phyloP scores from a whole-genome alignment of 2,113 vertebrate species.

The Steatornis caripensis region DNA sequence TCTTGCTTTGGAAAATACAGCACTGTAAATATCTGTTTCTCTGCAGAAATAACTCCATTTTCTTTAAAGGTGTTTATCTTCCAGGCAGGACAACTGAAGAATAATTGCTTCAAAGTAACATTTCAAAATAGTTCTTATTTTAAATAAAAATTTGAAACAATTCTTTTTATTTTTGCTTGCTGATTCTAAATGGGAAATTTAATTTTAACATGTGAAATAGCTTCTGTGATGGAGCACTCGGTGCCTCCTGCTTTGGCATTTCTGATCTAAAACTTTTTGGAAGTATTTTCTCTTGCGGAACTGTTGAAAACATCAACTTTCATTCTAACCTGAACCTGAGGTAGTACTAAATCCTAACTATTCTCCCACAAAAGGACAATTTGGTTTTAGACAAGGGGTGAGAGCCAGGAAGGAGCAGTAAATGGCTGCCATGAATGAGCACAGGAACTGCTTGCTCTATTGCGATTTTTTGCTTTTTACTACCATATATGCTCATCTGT shows the following conservation, averaged over 20 bases:
- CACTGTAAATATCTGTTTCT: not conserved
- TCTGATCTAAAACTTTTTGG: not conserved
- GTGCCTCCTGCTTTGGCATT: not conserved
- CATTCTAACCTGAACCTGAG: not conserved
- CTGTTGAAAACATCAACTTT: not conserved
- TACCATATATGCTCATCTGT: not conserved
- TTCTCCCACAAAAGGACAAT: not conserved
- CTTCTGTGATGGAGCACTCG: not conserved
- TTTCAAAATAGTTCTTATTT: not conserved
- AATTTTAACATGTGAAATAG: not conserved
- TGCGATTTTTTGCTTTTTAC: not conserved
- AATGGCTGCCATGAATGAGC: not conserved
- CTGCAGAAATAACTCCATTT: not conserved
- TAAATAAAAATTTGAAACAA: not conserved
- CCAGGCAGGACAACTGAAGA: not conserved
- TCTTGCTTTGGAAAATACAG: not conserved
- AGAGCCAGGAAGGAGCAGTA: not conserved
- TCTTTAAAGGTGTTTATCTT: not conserved
- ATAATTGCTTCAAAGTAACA: not conserved
- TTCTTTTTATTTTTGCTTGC: not conserved
- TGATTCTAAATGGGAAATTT: not conserved
- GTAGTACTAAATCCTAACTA: not conserved
- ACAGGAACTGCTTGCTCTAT: not conserved
- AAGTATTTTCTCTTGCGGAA: not conserved
- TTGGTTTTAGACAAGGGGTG: fast-evolving